These are phyloP conservation scores for Hirtodrosophila alboralis DNA, from an alignment of 2,888 invertebrate species.

Conservation along the genomic window DNA sequence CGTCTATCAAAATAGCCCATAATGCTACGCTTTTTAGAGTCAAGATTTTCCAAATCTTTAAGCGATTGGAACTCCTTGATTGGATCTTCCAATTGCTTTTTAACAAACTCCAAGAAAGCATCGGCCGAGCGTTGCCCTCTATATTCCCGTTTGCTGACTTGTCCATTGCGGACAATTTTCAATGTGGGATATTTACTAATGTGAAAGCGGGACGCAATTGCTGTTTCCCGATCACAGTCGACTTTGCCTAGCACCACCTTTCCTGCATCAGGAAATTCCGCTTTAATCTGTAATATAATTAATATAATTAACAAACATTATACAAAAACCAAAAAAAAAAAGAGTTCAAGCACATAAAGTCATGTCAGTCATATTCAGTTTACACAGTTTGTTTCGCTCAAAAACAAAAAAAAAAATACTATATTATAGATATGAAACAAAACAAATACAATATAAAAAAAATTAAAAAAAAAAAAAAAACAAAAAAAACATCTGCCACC, in stretches of 20 bases:
- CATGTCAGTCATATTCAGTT: slow-evolving; percentile 1
- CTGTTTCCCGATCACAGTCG: slow-evolving; percentile 97
- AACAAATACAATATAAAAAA: neutral
- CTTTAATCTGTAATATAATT: slow-evolving; percentile 82
- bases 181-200: slow-evolving; percentile 99
- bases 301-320: slow-evolving; percentile 1
- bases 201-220: slow-evolving; percentile 94
- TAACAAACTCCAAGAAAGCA: slow-evolving; percentile 94
- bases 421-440: no score
- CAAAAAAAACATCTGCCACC: slow-evolving; percentile 14
- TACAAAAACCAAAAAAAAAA: neutral
- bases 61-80: slow-evolving; percentile 90
- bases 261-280: slow-evolving; percentile 91
- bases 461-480: slow-evolving; percentile 8
- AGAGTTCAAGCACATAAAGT: no score
- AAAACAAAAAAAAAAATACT: slow-evolving; percentile 1
- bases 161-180: slow-evolving; percentile 96
- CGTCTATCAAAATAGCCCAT: slow-evolving; percentile 94
- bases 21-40: slow-evolving; percentile 92
- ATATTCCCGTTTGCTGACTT: slow-evolving; percentile 95
- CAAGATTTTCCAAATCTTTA: slow-evolving; percentile 89
- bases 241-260: slow-evolving; percentile 97
- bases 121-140: slow-evolving; percentile 95
- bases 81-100: slow-evolving; percentile 94
- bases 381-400: slow-evolving; percentile 14